Evolutionary conservation across 2,113 vertebrate species (phyloP).

Genomic region (Hydrolagus affinis): DNA sequence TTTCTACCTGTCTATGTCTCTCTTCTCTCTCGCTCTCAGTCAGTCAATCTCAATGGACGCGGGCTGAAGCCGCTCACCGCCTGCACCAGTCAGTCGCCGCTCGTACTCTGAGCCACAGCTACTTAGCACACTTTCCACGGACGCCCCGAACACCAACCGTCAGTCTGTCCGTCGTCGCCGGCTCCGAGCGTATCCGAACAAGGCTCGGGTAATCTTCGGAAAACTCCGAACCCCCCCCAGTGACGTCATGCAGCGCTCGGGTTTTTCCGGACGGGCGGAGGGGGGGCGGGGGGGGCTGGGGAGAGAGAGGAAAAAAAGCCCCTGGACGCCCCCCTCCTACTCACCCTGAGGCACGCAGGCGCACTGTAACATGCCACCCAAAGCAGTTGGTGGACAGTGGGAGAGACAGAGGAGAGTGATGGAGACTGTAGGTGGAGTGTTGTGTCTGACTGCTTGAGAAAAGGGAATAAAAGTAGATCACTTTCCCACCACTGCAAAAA

Average conservation of each 20-base stretch:
- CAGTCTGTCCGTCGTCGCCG: neutral
- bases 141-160: slow-evolving; percentile 17
- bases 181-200: slow-evolving; percentile 2
- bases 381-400: no score
- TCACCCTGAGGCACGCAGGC: no score
- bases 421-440: no score
- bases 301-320: no score
- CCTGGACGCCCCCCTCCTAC: no score
- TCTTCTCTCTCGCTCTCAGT: neutral
- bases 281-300: neutral
- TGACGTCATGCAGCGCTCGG: neutral
- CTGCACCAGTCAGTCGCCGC: slow-evolving; percentile 21
- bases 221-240: neutral
- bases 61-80: neutral
- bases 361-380: no score
- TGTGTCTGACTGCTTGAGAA: no score
- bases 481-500: no score
- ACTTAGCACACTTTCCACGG: slow-evolving; percentile 31
- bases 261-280: neutral
- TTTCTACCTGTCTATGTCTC: no score
- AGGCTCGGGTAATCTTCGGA: no score
- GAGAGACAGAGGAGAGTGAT: no score
- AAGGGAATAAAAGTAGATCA: no score
- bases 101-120: slow-evolving; percentile 9
- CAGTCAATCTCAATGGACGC: neutral